These are phyloP conservation scores for Threskiornis aethiopicus DNA, from an alignment of 2,797 vertebrate genomes.

Conservation along the genomic window DNA sequence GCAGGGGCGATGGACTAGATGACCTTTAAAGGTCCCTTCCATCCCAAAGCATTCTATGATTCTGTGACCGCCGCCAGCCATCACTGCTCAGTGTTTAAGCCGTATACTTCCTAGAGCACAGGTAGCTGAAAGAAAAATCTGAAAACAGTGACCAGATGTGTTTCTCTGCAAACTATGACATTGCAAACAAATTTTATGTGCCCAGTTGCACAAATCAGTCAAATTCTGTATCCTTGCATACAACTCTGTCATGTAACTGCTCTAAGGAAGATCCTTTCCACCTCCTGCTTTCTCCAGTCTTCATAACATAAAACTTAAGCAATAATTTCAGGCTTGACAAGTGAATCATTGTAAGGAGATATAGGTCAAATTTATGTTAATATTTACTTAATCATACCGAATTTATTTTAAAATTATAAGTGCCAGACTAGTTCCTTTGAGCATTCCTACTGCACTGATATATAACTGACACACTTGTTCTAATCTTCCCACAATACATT, in stretches of 20 bases:
- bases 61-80: background rate
- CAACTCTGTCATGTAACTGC: background rate
- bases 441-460: background rate
- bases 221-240: background rate
- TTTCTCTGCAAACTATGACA: background rate
- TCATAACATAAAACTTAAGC: background rate
- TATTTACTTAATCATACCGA: background rate
- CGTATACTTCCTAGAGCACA: background rate
- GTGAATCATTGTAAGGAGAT: background rate
- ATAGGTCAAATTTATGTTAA: background rate
- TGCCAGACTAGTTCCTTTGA: background rate
- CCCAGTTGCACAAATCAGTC: background rate
- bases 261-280: background rate
- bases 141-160: background rate
- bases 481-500: background rate
- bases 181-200: background rate
- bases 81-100: background rate
- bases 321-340: background rate
- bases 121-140: background rate
- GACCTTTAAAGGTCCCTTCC: too few species aligned
- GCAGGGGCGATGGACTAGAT: too few species aligned
- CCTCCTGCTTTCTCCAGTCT: background rate
- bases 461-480: background rate
- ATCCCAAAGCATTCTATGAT: too few species aligned
- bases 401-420: background rate